Conservation (phyloP, 2,888 invertebrate species). For the Heliconius ismenius region DNA sequence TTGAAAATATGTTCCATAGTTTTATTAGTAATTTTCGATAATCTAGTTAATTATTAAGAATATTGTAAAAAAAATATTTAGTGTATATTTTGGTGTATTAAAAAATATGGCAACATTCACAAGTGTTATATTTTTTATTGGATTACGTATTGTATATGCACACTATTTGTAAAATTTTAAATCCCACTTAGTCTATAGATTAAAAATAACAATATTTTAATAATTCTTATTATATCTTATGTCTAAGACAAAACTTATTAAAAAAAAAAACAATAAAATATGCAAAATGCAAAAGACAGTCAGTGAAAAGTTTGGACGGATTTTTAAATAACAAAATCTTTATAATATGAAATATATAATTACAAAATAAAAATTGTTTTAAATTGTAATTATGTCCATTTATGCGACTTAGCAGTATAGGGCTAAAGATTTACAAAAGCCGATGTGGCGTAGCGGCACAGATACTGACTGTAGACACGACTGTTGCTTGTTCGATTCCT, state of each 20-base stretch:
- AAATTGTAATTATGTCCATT: constrained; percentile 14
- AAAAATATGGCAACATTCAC: constrained; percentile 21
- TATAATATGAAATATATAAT: background rate
- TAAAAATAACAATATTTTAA: constrained; percentile 18
- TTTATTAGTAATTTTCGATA: constrained; percentile 11
- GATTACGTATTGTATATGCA: constrained; percentile 21
- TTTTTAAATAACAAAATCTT: constrained; percentile 1
- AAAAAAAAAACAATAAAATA: constrained; percentile 5
- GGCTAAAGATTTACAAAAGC: background rate
- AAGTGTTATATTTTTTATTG: constrained; percentile 23
- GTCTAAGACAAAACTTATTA: constrained; percentile 20
- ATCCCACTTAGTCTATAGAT: constrained; percentile 10
- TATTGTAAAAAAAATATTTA: constrained; percentile 18
- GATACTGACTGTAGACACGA: background rate
- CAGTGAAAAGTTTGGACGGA: constrained; percentile 12
- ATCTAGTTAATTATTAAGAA: constrained; percentile 5
- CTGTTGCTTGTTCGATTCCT: background rate
- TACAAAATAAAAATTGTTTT: constrained; percentile 2
- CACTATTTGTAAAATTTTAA: constrained; percentile 24
- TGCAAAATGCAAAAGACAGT: constrained; percentile 16
- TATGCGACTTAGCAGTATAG: background rate
- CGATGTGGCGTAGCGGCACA: background rate
- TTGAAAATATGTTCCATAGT: constrained; percentile 8
- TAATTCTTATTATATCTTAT: constrained; percentile 20
- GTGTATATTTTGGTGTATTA: constrained; percentile 28